Conservation (phyloP, 2,797 vertebrate species). For the Anas bahamensis region DNA sequence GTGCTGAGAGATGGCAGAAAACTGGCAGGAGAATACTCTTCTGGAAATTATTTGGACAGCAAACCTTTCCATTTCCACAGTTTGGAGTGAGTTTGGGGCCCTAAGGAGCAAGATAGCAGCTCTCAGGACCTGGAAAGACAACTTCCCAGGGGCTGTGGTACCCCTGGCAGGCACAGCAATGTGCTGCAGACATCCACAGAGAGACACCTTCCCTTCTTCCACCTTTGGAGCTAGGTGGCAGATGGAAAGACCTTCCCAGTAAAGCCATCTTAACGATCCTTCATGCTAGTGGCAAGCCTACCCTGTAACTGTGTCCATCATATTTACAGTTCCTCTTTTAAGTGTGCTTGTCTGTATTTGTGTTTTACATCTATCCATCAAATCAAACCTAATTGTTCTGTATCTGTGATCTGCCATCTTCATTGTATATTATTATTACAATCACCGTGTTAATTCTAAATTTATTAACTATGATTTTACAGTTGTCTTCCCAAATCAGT, state of each 20-base stretch:
- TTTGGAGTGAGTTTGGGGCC: neutral
- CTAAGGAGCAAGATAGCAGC: neutral
- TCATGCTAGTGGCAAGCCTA: neutral
- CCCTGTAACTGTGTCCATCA: neutral
- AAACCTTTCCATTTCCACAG: neutral
- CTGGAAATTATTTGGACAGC: neutral
- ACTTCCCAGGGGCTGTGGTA: neutral
- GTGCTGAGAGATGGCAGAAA: neutral
- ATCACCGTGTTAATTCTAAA: neutral
- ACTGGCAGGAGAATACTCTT: neutral
- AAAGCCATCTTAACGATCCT: neutral
- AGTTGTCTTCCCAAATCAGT: neutral
- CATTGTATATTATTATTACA: neutral
- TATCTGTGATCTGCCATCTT: neutral
- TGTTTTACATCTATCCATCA: neutral
- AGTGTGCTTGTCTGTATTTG: neutral
- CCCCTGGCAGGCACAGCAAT: neutral
- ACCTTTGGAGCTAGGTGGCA: neutral
- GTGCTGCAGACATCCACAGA: neutral
- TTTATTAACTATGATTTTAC: neutral
- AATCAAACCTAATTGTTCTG: neutral
- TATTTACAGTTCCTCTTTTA: neutral
- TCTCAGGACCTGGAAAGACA: neutral
- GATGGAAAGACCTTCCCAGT: neutral
- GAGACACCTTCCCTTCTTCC: neutral